Conservation (phyloP, 2,113 vertebrate genomes). For the Regulus satrapa region DNA sequence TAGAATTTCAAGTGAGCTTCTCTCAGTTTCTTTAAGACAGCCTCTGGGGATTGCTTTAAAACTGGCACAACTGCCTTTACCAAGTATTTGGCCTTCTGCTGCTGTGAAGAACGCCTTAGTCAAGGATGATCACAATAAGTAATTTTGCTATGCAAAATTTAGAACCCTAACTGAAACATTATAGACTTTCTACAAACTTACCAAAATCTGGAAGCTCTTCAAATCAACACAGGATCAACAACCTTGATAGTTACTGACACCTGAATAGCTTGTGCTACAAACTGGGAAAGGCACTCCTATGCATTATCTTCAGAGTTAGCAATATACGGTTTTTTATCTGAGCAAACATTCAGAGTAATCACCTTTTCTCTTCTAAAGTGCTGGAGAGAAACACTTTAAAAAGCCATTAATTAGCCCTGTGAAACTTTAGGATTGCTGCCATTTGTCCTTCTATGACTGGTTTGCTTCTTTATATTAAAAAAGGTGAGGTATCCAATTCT, state of each 20-base stretch:
- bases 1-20: neutral
- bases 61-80: neutral
- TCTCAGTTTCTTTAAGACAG: neutral
- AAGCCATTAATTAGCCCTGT: neutral
- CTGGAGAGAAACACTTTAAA: neutral
- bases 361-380: neutral
- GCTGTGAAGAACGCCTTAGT: conserved; percentile 19
- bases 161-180: conserved; percentile 1
- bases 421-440: neutral
- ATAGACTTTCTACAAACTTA: conserved; percentile 9
- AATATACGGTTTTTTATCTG: neutral
- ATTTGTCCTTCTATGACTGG: neutral
- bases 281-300: neutral
- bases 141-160: neutral
- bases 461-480: neutral
- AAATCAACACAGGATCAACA: neutral
- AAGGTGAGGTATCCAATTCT: neutral
- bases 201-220: neutral
- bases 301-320: neutral
- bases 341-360: neutral
- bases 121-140: neutral
- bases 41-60: neutral
- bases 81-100: neutral
- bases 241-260: neutral
- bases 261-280: neutral